Evolutionary conservation across 2,888 invertebrate species (phyloP).

Genomic region (Exephanes ischioxanthus): DNA sequence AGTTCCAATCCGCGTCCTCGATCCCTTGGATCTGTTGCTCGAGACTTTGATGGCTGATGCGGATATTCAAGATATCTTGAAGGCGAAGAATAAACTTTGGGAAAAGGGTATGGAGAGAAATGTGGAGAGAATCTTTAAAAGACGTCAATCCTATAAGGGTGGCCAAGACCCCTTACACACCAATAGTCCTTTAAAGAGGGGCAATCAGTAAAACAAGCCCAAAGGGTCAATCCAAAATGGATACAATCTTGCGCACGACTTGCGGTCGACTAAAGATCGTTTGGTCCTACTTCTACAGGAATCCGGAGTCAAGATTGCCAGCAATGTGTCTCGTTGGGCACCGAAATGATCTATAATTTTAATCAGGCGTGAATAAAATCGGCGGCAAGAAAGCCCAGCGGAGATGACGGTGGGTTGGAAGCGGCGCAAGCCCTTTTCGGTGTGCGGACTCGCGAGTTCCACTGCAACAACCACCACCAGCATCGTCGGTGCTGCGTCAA

Average conservation of each 20-base stretch:
- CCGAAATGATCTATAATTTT: slow-evolving; percentile 82
- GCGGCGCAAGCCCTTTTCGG: slow-evolving; percentile 46
- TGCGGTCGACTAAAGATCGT: not conserved
- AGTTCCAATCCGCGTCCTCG: not conserved
- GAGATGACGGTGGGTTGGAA: slow-evolving; percentile 25
- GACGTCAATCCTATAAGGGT: no score
- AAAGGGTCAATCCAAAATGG: not conserved
- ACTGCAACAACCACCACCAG: slow-evolving; percentile 22
- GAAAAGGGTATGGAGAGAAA: not conserved
- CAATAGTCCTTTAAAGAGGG: no score
- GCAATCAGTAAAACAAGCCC: no score
- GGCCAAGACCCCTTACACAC: no score
- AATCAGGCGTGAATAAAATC: slow-evolving; percentile 84
- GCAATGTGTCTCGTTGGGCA: not conserved
- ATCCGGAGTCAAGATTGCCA: not conserved
- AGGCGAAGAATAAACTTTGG: not conserved
- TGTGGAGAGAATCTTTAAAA: not conserved
- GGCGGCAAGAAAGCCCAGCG: slow-evolving; percentile 77
- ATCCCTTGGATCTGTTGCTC: not conserved
- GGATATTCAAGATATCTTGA: not conserved
- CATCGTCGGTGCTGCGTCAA: slow-evolving; percentile 76
- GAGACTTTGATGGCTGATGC: not conserved
- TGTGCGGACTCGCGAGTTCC: slow-evolving; percentile 37
- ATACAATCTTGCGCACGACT: no score
- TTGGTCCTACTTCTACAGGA: not conserved